phyloP scores from a whole-genome alignment of 2,888 invertebrate genomes.

The Nomada goodeniana region DNA sequence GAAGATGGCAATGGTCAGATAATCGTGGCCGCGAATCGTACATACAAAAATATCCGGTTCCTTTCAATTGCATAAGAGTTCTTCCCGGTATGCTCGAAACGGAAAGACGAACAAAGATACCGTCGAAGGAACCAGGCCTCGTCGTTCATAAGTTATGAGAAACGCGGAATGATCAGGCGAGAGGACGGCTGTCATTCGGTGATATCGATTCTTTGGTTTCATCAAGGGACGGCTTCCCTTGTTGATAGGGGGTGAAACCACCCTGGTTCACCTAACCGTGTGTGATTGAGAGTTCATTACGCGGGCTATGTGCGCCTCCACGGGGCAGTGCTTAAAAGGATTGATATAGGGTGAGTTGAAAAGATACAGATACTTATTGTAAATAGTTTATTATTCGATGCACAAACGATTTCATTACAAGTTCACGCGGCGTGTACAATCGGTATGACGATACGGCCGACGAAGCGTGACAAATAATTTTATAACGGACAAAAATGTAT shows the following conservation, averaged over 20 bases:
- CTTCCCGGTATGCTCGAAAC: not conserved
- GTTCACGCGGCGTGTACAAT: too few relatives aligned
- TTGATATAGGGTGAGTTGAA: not conserved
- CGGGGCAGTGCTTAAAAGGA: not conserved
- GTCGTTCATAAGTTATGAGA: constrained; percentile 16
- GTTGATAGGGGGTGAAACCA: not conserved
- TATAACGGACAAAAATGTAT: too few relatives aligned
- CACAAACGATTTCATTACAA: too few relatives aligned
- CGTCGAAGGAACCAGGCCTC: not conserved
- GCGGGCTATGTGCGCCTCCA: not conserved
- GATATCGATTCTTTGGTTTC: constrained; percentile 19
- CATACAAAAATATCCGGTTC: constrained; percentile 22
- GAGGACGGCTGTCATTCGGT: not conserved
- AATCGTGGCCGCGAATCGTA: not conserved
- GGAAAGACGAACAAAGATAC: constrained; percentile 40
- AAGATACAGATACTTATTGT: too few relatives aligned
- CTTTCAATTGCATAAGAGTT: not conserved
- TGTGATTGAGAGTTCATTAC: constrained; percentile 6
- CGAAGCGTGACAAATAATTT: too few relatives aligned
- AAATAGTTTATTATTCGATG: too few relatives aligned
- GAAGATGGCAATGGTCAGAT: constrained; percentile 3
- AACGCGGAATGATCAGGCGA: constrained; percentile 8
- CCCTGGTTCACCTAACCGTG: not conserved
- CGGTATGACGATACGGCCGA: too few relatives aligned
- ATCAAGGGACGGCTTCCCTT: constrained; percentile 9